phyloP scores from a whole-genome alignment of 2,888 invertebrate species.

The Fissipunctia ypsillon region DNA sequence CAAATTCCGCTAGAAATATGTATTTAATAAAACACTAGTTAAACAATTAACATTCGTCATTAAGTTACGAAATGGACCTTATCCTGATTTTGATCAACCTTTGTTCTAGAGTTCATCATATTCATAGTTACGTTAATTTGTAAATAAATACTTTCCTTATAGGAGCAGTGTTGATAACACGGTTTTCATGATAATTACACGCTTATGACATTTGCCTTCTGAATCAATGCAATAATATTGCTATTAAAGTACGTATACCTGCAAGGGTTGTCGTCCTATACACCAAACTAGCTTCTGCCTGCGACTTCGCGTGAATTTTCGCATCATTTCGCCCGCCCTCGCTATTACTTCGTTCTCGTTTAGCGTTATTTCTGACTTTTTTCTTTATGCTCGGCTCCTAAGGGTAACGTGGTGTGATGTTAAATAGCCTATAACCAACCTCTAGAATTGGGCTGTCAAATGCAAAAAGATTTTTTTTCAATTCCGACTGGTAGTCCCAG shows the following conservation, averaged over 20 bases:
- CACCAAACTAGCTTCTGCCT: background rate
- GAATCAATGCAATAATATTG: background rate
- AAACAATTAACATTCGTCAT: conserved; percentile 17
- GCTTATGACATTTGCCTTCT: background rate
- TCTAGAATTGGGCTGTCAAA: too few species aligned
- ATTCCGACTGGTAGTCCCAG: too few species aligned
- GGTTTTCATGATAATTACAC: conserved; percentile 7
- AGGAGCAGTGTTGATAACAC: conserved; percentile 1
- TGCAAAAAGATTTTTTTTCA: too few species aligned
- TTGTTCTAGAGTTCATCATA: conserved; percentile 22
- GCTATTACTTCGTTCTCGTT: too few species aligned
- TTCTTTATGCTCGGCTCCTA: background rate
- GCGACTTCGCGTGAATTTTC: too few species aligned
- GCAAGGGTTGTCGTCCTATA: background rate
- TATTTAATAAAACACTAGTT: conserved; percentile 7
- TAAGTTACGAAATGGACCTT: conserved; percentile 8
- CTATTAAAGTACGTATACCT: background rate
- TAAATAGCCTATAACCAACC: too few species aligned
- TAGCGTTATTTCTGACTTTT: background rate
- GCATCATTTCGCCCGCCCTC: background rate
- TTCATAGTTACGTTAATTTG: conserved; percentile 4
- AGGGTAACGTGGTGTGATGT: too few species aligned
- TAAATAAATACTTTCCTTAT: conserved; percentile 22
- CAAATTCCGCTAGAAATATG: background rate
- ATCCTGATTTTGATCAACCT: conserved; percentile 38